Evolutionary conservation across 2,113 vertebrate species (phyloP).

Genomic region (Aleadryas rufinucha): DNA sequence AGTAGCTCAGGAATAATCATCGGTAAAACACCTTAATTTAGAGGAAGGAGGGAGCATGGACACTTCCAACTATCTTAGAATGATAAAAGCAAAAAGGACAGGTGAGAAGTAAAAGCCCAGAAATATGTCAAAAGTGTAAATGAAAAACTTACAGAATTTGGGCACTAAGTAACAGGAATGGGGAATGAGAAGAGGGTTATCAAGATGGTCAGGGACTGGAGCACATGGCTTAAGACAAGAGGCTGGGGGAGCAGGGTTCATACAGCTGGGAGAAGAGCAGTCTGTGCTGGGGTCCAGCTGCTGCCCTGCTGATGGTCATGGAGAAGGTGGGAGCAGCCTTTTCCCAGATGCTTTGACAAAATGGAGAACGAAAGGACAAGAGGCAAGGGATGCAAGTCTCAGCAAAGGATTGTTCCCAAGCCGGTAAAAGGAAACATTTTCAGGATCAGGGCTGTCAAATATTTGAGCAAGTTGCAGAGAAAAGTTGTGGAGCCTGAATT

Average conservation of each 20-base stretch:
- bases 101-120: background rate
- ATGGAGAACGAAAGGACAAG: background rate
- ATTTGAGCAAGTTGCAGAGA: background rate
- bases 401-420: background rate
- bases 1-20: background rate
- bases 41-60: background rate
- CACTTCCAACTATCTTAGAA: background rate
- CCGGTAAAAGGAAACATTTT: background rate
- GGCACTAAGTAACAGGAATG: background rate
- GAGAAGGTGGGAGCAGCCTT: background rate
- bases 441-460: background rate
- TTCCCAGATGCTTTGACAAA: background rate
- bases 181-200: background rate
- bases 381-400: background rate
- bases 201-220: background rate
- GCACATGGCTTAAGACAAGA: background rate
- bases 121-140: background rate
- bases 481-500: background rate
- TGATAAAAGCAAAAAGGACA: background rate
- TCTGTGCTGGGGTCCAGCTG: background rate
- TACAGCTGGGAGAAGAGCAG: background rate
- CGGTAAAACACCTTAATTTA: background rate
- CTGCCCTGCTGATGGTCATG: background rate
- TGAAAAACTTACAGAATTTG: background rate
- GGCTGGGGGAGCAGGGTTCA: background rate